Base-by-base conservation (phyloP, 1,140 invertebrate genomes). In the Drosophila lini region DNA sequence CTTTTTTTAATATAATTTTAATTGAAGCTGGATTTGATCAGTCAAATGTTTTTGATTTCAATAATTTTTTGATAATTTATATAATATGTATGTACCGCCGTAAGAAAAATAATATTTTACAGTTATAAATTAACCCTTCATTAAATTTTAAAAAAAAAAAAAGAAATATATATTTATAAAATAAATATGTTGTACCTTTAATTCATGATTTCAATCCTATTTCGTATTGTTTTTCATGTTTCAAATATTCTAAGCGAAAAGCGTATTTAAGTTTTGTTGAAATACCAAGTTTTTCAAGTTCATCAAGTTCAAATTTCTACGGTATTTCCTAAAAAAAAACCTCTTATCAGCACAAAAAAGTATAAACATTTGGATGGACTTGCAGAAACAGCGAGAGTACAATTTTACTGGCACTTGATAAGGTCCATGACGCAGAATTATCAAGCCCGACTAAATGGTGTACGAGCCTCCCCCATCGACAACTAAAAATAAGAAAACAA, bases 391-490 rank as follows among this genome's bases (percentile, higher is more conserved):
- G 38, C 8, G 25, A 15, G 28, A 16, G 19, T 52, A 34, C 42
- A 42, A n/a, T 69, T 68, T 42, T 68, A 52, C 44, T 15, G 9
- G n/a, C 40, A 11, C 28, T 48, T 38, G 65, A 71, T 70, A 71
- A 68, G 19, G 40, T 8, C 16, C 13, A 11, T 31, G 19, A n/a
- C 31, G 42, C 16, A 9, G 48, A 40, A 25, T 57, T 47, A 70
- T 71, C 68, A 71, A 31, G 44, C 57, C 50, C 16, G 25, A 57
- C 9, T 31, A 41, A 40, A 47, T 36, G 25, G 32, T 32, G 32
- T 38, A 42, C 59, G 28, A 67, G 19, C 59, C 28, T 13, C 9
- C 44, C n/a, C 28, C 50, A 57, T 19, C 28, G 36, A 5, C 16
- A 25, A 15, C 25, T 58, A 36, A 19, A 69, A 71, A 57, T 53